phyloP scores from a whole-genome alignment of 2,888 invertebrate genomes.

The Ennomos erosarius region DNA sequence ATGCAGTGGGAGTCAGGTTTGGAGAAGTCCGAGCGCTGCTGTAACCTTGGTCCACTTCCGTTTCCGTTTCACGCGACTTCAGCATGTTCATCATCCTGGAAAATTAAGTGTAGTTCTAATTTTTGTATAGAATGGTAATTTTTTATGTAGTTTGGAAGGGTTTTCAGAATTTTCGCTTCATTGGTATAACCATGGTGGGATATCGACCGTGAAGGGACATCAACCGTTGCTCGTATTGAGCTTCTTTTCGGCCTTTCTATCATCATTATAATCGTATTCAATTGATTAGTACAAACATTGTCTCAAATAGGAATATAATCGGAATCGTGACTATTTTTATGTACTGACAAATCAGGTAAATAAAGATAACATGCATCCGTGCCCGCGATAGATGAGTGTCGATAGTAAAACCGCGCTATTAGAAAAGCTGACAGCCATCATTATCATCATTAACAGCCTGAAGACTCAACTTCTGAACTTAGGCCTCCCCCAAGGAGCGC shows the following conservation, averaged over 20 bases:
- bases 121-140: neutral
- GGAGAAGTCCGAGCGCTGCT: slow-evolving; percentile 73
- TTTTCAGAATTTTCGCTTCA: slow-evolving; percentile 70
- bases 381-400: no score
- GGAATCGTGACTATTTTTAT: no score
- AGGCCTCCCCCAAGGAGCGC: no score
- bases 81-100: slow-evolving; percentile 79
- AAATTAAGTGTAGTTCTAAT: slow-evolving; percentile 15
- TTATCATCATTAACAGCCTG: no score
- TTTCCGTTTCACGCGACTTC: slow-evolving; percentile 67
- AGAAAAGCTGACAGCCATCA: no score
- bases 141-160: neutral
- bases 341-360: no score
- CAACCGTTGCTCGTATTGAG: slow-evolving; percentile 61
- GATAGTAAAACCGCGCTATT: no score
- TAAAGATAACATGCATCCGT: no score
- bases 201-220: slow-evolving; percentile 66
- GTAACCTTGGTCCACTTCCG: slow-evolving; percentile 73
- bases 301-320: no score
- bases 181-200: slow-evolving; percentile 72
- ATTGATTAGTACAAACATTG: no score
- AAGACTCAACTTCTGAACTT: no score
- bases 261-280: slow-evolving; percentile 53
- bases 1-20: slow-evolving; percentile 65
- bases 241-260: slow-evolving; percentile 63